A percentile compares a stretch with the other conserved stretches of the same genome.
These are phyloP conservation scores for Pluvialis apricaria DNA, from an alignment of 2,113 vertebrate genomes.

Conservation along the genomic window DNA sequence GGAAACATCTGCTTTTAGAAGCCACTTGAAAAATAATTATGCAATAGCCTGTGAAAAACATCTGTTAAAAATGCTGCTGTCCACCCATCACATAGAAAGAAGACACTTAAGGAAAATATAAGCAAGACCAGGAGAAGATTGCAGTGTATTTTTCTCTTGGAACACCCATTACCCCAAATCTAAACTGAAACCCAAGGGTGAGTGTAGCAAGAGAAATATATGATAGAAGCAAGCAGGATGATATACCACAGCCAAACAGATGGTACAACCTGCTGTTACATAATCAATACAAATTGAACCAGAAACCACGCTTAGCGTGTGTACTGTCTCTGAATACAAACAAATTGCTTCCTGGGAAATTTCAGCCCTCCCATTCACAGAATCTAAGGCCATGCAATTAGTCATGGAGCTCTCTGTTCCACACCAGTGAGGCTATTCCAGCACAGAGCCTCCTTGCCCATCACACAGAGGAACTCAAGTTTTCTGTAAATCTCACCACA, in stretches of 20 bases:
- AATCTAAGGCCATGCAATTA: background rate
- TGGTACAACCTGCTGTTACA: constrained; percentile 40
- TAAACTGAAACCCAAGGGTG: background rate
- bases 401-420: background rate
- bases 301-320: background rate
- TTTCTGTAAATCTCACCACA: background rate
- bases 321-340: constrained; percentile 20
- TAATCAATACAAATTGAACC: constrained; percentile 31
- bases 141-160: background rate
- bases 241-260: background rate
- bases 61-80: constrained; percentile 53
- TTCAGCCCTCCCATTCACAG: background rate
- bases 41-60: constrained; percentile 60
- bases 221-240: background rate
- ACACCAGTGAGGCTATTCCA: background rate
- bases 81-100: constrained; percentile 31
- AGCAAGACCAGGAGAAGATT: background rate
- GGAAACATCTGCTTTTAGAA: constrained; percentile 65
- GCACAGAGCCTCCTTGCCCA: background rate
- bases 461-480: background rate
- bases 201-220: background rate
- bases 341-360: constrained; percentile 14
- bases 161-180: background rate
- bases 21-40: constrained; percentile 63
- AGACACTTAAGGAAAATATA: constrained; percentile 16